These are phyloP conservation scores for Ophonus ardosiacus DNA, from an alignment of 2,888 invertebrate genomes.

Conservation along the genomic window DNA sequence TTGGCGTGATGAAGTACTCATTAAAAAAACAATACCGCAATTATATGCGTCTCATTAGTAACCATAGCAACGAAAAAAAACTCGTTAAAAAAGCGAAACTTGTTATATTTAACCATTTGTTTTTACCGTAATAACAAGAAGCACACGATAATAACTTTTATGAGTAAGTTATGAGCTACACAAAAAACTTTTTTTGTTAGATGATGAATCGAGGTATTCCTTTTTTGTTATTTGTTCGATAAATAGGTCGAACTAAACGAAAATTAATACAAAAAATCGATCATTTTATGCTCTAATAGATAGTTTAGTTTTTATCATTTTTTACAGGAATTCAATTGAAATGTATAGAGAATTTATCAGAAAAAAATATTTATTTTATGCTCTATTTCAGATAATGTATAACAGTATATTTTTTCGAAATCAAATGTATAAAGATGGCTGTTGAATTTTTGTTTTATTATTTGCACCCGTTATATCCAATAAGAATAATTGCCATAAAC, in stretches of 20 bases:
- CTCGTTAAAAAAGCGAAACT: not conserved
- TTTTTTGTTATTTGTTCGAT: constrained; percentile 15
- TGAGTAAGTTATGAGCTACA: not conserved
- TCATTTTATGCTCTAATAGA: constrained; percentile 28
- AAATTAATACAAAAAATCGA: not conserved
- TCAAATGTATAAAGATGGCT: not conserved
- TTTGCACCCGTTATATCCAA: no score
- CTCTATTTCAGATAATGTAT: not conserved
- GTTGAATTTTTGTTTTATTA: no score
- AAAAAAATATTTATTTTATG: not conserved
- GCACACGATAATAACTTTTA: not conserved
- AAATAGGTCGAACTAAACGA: not conserved
- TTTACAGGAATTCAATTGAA: not conserved
- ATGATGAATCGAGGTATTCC: not conserved
- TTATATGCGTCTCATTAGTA: not conserved
- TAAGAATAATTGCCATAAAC: no score
- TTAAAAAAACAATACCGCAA: not conserved
- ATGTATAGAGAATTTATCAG: not conserved
- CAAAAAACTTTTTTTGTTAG: constrained; percentile 3
- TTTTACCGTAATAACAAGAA: constrained; percentile 4
- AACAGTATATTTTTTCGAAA: not conserved
- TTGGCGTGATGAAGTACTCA: no score
- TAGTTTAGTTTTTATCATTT: not conserved
- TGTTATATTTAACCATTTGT: constrained; percentile 1
- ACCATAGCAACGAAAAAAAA: not conserved